phyloP scores from a whole-genome alignment of 2,888 invertebrate genomes.

The Phania funesta region DNA sequence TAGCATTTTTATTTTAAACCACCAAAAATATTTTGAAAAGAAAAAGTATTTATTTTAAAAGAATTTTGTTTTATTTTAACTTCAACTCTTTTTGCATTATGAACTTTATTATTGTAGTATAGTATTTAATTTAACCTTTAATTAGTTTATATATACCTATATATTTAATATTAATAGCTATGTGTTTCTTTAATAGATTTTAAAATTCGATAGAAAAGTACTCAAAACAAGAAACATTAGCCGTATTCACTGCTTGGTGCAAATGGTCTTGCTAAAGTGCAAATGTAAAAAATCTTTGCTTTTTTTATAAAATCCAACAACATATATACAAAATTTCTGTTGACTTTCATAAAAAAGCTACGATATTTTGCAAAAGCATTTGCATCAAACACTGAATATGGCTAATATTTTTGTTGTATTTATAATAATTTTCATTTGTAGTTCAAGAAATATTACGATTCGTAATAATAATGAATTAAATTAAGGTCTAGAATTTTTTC shows the following conservation, averaged over 20 bases:
- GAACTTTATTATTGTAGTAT: constrained; percentile 37
- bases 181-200: constrained; percentile 21
- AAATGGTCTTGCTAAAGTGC: no score
- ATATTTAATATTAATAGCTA: constrained; percentile 21
- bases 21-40: constrained; percentile 17
- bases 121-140: constrained; percentile 23
- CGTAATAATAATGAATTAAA: neutral
- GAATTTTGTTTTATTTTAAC: constrained; percentile 41
- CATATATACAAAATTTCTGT: neutral
- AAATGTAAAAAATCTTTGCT: no score
- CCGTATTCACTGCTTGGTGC: no score
- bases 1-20: constrained; percentile 59
- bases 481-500: no score
- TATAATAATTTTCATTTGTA: constrained; percentile 24
- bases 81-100: constrained; percentile 21
- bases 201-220: constrained; percentile 5
- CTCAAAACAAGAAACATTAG: neutral
- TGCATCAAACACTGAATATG: no score
- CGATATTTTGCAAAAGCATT: no score
- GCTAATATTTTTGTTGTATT: no score
- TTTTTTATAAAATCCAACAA: neutral
- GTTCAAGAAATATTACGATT: neutral
- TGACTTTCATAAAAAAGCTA: no score
- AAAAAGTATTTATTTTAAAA: constrained; percentile 59
- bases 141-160: constrained; percentile 48